Evolutionary conservation across 2,113 vertebrate species (phyloP).

Genomic region (Terrapene triunguis): DNA sequence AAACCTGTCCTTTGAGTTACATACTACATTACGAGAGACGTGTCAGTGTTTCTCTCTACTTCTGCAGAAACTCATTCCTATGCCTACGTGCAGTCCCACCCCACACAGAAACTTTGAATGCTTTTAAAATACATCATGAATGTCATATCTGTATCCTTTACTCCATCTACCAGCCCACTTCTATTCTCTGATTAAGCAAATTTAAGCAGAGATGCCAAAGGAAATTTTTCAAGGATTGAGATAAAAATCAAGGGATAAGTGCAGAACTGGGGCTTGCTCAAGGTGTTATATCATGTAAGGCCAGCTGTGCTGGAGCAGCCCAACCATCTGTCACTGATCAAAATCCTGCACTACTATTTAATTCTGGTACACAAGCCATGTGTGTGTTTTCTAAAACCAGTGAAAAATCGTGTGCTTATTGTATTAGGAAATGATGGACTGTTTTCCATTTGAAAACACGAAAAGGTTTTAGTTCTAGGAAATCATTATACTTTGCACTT

Average conservation of each 20-base stretch:
- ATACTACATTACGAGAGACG: background rate
- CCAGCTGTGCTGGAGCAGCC: accelerated
- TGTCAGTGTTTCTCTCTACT: background rate
- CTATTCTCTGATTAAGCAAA: background rate
- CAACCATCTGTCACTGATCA: accelerated
- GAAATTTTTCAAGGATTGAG: accelerated
- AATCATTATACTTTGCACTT: background rate
- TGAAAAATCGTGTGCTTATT: background rate
- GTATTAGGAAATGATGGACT: background rate
- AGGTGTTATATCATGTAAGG: background rate
- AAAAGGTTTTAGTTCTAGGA: background rate
- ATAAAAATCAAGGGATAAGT: accelerated
- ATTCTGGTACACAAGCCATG: accelerated
- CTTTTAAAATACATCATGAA: background rate
- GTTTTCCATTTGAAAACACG: background rate
- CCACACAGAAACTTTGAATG: background rate
- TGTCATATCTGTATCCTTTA: background rate
- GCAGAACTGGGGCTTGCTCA: accelerated
- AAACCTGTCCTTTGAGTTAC: background rate
- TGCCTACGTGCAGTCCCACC: background rate
- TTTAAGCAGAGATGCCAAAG: background rate
- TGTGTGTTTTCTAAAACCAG: accelerated
- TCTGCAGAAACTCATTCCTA: background rate
- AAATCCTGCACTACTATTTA: accelerated
- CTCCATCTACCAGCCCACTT: background rate